phyloP scores from a whole-genome alignment of 1,140 invertebrate genomes.

The Melitaea cinxia region DNA sequence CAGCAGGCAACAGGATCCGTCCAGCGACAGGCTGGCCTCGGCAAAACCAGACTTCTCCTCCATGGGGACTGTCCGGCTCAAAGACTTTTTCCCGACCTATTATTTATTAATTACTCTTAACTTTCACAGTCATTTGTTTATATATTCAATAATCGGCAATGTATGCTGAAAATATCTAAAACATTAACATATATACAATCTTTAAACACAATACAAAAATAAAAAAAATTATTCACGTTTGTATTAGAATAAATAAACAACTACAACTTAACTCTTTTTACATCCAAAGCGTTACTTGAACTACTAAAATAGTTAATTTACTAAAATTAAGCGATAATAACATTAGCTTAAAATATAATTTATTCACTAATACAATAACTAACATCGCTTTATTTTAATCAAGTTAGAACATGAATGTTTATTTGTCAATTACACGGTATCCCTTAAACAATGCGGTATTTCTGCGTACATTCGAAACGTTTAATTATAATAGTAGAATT shows the following conservation, averaged over 20 bases:
- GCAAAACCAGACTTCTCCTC: no score
- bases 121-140: no score
- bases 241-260: background rate
- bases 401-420: conserved; percentile 27
- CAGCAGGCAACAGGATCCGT: no score
- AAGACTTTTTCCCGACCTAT: no score
- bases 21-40: no score
- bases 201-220: no score
- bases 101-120: no score
- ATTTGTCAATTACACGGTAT: conserved; percentile 41
- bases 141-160: no score
- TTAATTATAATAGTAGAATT: conserved; percentile 9
- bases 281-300: background rate
- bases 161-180: no score
- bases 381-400: conserved; percentile 31
- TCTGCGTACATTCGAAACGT: conserved; percentile 5
- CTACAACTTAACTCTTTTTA: background rate
- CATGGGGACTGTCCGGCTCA: no score
- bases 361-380: conserved; percentile 24
- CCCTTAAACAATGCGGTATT: conserved; percentile 29
- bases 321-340: conserved; percentile 23
- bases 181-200: no score
- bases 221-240: no score
- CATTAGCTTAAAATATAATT: conserved; percentile 6
- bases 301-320: conserved; percentile 8